Evolutionary conservation across 2,797 vertebrate species (phyloP).

Genomic region (Melanotaenia trifasciata): DNA sequence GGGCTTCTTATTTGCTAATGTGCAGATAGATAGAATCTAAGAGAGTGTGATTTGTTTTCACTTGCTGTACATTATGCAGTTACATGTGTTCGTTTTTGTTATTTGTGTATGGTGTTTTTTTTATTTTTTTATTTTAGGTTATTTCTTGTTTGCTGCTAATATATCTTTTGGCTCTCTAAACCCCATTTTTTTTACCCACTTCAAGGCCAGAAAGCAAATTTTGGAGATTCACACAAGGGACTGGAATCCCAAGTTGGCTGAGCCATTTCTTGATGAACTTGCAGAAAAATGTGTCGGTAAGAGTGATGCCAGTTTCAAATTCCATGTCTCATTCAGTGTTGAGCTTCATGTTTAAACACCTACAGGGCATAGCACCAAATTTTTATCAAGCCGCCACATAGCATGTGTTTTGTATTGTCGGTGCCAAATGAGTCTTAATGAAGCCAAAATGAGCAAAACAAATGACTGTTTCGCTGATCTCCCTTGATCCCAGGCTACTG

Average conservation of each 20-base stretch:
- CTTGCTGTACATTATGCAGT: too few species aligned
- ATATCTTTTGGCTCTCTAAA: not conserved
- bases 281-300: conserved; percentile 99
- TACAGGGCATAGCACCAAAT: not conserved
- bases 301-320: conserved; percentile 43
- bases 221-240: conserved; percentile 98
- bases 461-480: conserved; percentile 6
- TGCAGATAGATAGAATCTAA: not conserved
- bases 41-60: too few species aligned
- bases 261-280: conserved; percentile 94
- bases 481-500: conserved; percentile 89
- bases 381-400: not conserved
- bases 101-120: too few species aligned
- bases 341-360: not conserved
- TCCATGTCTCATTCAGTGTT: not conserved
- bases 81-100: not conserved
- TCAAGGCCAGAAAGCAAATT: conserved; percentile 98
- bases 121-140: not conserved
- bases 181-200: not conserved
- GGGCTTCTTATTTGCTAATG: conserved; percentile 7
- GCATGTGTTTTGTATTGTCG: not conserved
- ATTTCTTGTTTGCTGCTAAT: not conserved
- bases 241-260: conserved; percentile 95
- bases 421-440: not conserved
- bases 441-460: conserved; percentile 6